Evolutionary conservation across 2,113 vertebrate genomes (phyloP).

Genomic region (Peromyscus californicus): DNA sequence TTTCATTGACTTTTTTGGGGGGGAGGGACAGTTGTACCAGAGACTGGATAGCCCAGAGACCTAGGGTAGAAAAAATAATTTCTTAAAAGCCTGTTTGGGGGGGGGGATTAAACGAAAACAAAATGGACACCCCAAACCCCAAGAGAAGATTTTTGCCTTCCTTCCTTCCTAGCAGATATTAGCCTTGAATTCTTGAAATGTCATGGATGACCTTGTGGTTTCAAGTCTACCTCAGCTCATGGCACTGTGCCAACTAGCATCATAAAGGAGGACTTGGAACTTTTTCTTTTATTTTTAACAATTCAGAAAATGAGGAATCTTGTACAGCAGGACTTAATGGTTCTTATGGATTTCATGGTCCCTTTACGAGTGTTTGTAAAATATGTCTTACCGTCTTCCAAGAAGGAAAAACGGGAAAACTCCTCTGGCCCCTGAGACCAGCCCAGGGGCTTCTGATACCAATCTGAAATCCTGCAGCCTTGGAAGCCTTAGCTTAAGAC

Average conservation of each 20-base stretch:
- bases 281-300: conserved; percentile 58
- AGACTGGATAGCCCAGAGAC: neutral
- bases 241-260: neutral
- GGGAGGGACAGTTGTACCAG: neutral
- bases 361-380: conserved; percentile 31
- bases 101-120: neutral
- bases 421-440: neutral
- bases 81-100: neutral
- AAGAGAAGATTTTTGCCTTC: neutral
- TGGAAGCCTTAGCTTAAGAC: accelerated
- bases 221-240: neutral
- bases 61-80: neutral
- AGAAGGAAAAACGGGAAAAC: neutral
- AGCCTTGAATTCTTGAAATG: neutral
- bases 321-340: conserved; percentile 4
- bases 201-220: neutral
- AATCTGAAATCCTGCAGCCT: neutral
- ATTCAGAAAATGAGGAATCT: conserved; percentile 38
- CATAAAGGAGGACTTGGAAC: neutral
- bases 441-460: neutral
- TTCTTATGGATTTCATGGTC: neutral
- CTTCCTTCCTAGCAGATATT: neutral
- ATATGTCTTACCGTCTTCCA: neutral
- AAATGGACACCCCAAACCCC: too few relatives aligned
- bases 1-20: neutral